Percentiles rank a stretch among this genome's conserved stretches.
Evolutionary conservation across 1,140 invertebrate species (phyloP).

Genomic region (Drosophila quadrilineata): DNA sequence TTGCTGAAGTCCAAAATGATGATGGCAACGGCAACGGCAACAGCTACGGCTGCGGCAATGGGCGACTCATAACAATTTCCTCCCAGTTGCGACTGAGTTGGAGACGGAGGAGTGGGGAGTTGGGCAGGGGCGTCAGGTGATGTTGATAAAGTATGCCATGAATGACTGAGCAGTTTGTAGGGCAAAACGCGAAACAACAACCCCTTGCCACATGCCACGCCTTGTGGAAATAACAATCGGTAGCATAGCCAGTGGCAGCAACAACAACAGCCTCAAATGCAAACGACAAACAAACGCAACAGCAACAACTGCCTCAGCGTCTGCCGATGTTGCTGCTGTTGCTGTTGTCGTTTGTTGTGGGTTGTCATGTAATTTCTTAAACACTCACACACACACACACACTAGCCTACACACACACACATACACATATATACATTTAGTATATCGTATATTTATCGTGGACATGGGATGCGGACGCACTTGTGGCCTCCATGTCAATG

Average conservation of each 20-base stretch:
- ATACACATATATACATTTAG: background rate
- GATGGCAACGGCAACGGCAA: slow-evolving; percentile 21
- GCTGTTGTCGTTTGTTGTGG: slow-evolving; percentile 17
- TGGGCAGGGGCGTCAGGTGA: background rate
- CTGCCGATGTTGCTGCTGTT: slow-evolving; percentile 8
- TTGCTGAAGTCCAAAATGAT: slow-evolving; percentile 21
- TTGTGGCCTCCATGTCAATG: slow-evolving; percentile 71
- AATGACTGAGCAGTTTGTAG: slow-evolving; percentile 69
- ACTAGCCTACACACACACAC: slow-evolving; percentile 5
- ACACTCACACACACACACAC: slow-evolving; percentile 27
- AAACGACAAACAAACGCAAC: slow-evolving; percentile 30
- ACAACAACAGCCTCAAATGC: slow-evolving; percentile 24
- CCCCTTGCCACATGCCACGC: slow-evolving; percentile 2
- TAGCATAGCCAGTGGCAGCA: no score
- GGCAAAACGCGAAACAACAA: slow-evolving; percentile 37
- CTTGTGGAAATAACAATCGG: slow-evolving; percentile 57
- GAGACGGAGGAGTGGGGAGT: background rate
- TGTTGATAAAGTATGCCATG: slow-evolving; percentile 74
- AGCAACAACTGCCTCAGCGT: no score
- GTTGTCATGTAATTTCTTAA: slow-evolving; percentile 48
- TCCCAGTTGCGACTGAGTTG: background rate
- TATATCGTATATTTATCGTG: no score
- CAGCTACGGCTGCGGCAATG: no score
- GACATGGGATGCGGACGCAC: slow-evolving; percentile 33
- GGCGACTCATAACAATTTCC: slow-evolving; percentile 59